Conservation (phyloP, 2,888 invertebrate species). For the Cheilosia impressa region DNA sequence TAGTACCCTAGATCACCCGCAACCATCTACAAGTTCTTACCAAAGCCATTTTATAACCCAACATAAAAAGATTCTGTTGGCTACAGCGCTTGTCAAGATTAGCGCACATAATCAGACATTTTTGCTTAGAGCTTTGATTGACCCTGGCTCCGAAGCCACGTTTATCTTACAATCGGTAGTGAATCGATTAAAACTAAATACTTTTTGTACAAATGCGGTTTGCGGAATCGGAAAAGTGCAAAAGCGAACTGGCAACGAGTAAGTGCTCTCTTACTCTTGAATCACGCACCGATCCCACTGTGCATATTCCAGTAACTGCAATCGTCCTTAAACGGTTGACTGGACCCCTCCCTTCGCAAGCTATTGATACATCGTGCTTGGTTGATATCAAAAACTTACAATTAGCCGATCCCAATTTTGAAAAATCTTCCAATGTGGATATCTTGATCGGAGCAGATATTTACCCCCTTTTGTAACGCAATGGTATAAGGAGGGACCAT, state of each 20-base stretch:
- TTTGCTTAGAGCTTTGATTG: slow-evolving; percentile 17
- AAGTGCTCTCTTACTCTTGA: slow-evolving; percentile 12
- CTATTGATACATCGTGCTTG: slow-evolving; percentile 10
- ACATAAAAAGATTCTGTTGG: slow-evolving; percentile 18
- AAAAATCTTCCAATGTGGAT: slow-evolving; percentile 28
- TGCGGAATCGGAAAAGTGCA: background rate
- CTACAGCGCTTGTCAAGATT: slow-evolving; percentile 20
- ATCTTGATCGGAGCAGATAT: slow-evolving; percentile 30
- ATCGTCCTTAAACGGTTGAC: slow-evolving; percentile 27
- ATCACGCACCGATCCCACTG: background rate
- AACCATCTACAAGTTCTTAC: background rate
- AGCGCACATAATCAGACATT: slow-evolving; percentile 7
- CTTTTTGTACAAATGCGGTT: background rate
- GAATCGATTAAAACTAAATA: slow-evolving; percentile 10
- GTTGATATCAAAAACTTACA: slow-evolving; percentile 14
- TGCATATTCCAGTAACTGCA: background rate
- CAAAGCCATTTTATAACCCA: slow-evolving; percentile 7
- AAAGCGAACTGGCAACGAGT: slow-evolving; percentile 1
- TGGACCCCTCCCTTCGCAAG: slow-evolving; percentile 23
- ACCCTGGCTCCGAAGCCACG: slow-evolving; percentile 29
- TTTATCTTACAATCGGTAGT: slow-evolving; percentile 17
- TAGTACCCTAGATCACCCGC: no score
- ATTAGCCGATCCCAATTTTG: slow-evolving; percentile 33
- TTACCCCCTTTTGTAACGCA: slow-evolving; percentile 16
- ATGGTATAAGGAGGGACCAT: slow-evolving; percentile 11